Conservation (phyloP, 2,797 vertebrate genomes). For the Poeciliopsis turneri region DNA sequence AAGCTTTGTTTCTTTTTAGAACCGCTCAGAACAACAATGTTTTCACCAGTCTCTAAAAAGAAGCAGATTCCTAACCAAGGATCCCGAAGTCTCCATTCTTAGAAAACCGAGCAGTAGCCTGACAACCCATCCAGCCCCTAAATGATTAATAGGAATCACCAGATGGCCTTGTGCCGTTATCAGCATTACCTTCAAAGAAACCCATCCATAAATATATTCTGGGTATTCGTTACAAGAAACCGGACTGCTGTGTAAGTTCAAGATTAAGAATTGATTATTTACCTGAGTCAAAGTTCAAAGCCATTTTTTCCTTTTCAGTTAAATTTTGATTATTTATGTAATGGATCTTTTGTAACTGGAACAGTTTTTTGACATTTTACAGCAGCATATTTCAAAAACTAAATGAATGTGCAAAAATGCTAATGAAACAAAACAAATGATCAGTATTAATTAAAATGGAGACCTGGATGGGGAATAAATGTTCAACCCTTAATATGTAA, state of each 20-base stretch:
- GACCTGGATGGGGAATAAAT: neutral
- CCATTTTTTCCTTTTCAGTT: constrained; percentile 15
- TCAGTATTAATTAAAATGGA: neutral
- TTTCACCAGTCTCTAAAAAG: constrained; percentile 19
- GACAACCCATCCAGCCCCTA: constrained; percentile 59
- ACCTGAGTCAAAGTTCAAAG: constrained; percentile 9
- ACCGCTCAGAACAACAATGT: neutral
- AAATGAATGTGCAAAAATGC: neutral
- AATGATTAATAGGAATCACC: constrained; percentile 63
- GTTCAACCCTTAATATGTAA: neutral
- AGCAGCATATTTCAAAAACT: neutral
- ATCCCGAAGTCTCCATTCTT: constrained; percentile 37
- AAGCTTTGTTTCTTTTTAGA: constrained; percentile 18
- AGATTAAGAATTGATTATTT: constrained; percentile 1
- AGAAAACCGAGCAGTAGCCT: constrained; percentile 51
- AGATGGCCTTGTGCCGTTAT: constrained; percentile 34
- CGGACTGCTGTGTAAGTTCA: constrained; percentile 14
- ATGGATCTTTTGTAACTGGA: neutral
- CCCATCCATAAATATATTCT: constrained; percentile 50
- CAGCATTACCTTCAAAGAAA: constrained; percentile 50
- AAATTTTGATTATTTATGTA: neutral
- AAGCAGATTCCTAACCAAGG: constrained; percentile 35
- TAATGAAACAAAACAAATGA: neutral
- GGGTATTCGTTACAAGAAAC: constrained; percentile 22
- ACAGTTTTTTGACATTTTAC: neutral